Percentiles rank a stretch among this genome's conserved stretches.
Conservation (phyloP, 2,797 vertebrate species). For the Sphenopsis melanotis region DNA sequence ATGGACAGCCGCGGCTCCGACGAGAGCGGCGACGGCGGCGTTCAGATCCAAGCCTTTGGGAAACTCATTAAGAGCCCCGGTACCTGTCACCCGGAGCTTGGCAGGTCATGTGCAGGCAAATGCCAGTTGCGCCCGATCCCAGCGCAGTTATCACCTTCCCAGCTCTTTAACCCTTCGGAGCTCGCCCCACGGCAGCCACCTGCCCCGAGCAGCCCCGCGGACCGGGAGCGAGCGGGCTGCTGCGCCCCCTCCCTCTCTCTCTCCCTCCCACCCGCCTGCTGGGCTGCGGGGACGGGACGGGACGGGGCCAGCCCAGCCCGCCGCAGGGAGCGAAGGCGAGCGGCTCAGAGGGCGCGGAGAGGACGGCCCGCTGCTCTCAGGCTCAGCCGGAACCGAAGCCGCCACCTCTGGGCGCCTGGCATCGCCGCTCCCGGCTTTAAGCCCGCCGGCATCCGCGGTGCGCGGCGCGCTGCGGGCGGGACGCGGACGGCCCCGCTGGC, state of each 20-base stretch:
- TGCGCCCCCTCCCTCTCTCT: not conserved
- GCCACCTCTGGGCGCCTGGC: not conserved
- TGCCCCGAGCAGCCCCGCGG: not conserved
- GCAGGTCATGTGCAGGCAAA: not conserved
- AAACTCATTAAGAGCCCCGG: not conserved
- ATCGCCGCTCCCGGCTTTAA: not conserved
- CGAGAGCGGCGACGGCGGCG: not conserved
- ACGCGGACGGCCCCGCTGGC: not conserved
- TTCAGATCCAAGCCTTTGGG: slow-evolving; percentile 3
- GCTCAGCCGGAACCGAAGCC: not conserved
- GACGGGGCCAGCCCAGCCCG: not conserved
- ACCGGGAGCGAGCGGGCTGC: not conserved
- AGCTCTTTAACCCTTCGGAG: not conserved
- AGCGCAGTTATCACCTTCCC: not conserved
- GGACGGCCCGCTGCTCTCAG: not conserved
- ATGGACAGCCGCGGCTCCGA: not conserved
- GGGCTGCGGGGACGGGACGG: not conserved
- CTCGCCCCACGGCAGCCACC: not conserved
- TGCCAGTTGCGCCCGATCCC: not conserved
- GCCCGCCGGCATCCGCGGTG: not conserved
- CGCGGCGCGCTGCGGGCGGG: not conserved
- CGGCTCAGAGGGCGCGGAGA: not conserved
- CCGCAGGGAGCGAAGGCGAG: not conserved
- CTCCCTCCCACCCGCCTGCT: not conserved
- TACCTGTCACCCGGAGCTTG: not conserved